Evolutionary conservation across 2,113 vertebrate species (phyloP), one percentile per base, ranked within the genome.

Genomic region (Bubo blakistoni): DNA sequence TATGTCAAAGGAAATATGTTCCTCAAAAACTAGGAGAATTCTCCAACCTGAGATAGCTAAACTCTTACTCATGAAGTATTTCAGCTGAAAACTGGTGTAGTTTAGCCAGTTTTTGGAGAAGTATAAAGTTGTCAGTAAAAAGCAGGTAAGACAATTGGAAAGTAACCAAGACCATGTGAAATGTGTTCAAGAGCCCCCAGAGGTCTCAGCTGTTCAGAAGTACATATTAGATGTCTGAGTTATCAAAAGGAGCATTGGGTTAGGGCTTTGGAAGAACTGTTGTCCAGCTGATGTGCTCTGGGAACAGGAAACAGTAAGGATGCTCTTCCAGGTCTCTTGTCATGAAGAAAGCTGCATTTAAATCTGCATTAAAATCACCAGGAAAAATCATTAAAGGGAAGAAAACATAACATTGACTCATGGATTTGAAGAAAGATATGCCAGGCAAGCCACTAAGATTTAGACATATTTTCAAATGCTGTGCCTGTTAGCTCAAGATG

Each of bases 111-210:
- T 86, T 73, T 58, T 82, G 24, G 25, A 77, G 36, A 88, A 58
- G 40, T 66, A 86, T 73, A 55, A 86, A 70, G 46, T 69, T 83
- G 54, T 62, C 32, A 21, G 67, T 54, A 62, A 89, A 81, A 93
- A 80, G 46, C 40, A 90, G 46, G 38, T 71, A 95, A 72, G 65
- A 49, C 47, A 94, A 66, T 3, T 92, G 88, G 46, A 92, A 94
- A 94, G 51, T 61, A 86, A 83, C n/a, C 51, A 86, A 88, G 85
- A 77, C 32, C 3, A 36, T 27, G 12, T 54, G 47, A 96, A 74
- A 90, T 47, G 20, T 61, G 25, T 70, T 90, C 51, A 88, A 62
- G 72, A 74, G 29, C 29, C 52, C 32, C 32, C 29, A 95, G 54
- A 63, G 13, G 25, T 36, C 55, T 66, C 63, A 91, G 2, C 36